Evolutionary conservation across 2,888 invertebrate genomes (phyloP), one percentile per base, ranked within the genome.

Genomic region (Eupithecia tripunctaria): DNA sequence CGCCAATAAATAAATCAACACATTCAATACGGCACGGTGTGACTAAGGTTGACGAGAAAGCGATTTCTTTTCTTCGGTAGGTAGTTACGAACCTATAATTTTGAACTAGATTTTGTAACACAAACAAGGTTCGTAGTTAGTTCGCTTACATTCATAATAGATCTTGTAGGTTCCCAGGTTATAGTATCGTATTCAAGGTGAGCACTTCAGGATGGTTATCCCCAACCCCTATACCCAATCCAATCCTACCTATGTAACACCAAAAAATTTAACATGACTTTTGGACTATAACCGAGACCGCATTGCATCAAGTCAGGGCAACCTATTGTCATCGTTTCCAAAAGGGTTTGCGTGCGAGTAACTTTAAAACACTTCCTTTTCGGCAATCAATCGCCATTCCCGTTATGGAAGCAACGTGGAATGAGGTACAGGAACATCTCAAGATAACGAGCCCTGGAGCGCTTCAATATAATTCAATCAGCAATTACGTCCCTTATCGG

Each of bases 401-500:
- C 62, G 51, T 63, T 67, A 68, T 29, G 56, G 47, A 29, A 38
- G 21, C 51, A n/a, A 21, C 43, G 25, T 66, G 69, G 68, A 74
- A 74, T 74, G 63, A 74, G 74, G 66, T 69, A 71, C 74, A 69
- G 62, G 25, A 64, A 51, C n/a, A 25, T 38, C 29, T 66, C 56
- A 62, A 66, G 68, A 60, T 74, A 74, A 74, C 66, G 68, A 74
- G 63, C 71, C 3, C 59, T 43, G 25, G 51, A 60, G 18, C 62
- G 21, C 32, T 62, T 62, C 67, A 62, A 67, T 60, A 67, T 71
- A 74, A 68, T 51, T 74, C 69, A 74, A 71, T 69, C 71, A 74
- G 62, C 27, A 70, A 47, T 43, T 51, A 67, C 25, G 60, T 12
- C 0, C 64, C 67, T 67, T 70, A 47, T 70, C 68, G 8, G 65